A percentile compares a stretch with the other conserved stretches of the same genome.
phyloP scores from a whole-genome alignment of 2,113 vertebrate genomes.

The Ictidomys tridecemlineatus region DNA sequence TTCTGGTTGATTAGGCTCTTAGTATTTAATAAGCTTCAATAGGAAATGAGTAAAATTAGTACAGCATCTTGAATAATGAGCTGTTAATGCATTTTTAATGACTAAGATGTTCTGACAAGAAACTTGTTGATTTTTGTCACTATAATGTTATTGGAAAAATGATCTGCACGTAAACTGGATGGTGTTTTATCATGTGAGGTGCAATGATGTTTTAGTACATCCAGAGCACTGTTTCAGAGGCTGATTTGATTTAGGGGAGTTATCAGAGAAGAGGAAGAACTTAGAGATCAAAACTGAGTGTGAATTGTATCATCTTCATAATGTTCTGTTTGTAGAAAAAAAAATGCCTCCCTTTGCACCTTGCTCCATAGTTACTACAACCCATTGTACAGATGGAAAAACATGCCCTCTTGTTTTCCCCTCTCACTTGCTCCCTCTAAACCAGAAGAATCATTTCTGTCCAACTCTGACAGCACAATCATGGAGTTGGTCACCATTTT shows the following conservation, averaged over 20 bases:
- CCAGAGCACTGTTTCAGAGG: not conserved
- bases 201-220: not conserved
- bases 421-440: not conserved
- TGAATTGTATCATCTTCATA: not conserved
- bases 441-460: slow-evolving; percentile 1
- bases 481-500: not conserved
- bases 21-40: slow-evolving; percentile 75
- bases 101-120: slow-evolving; percentile 77
- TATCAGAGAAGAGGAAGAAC: not conserved
- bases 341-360: not conserved
- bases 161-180: slow-evolving; percentile 22
- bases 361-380: not conserved
- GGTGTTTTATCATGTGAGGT: slow-evolving; percentile 56
- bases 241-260: not conserved
- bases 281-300: not conserved
- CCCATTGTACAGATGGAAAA: slow-evolving; percentile 6
- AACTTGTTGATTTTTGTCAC: slow-evolving; percentile 80
- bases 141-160: slow-evolving; percentile 57
- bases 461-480: not conserved
- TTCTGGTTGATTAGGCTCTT: slow-evolving; percentile 74
- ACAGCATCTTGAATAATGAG: slow-evolving; percentile 79
- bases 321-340: not conserved
- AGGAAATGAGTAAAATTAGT: slow-evolving; percentile 79
- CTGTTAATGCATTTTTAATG: slow-evolving; percentile 84
- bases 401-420: not conserved